A percentile compares a stretch with the other conserved stretches of the same genome.
Evolutionary conservation across 2,797 vertebrate species (phyloP).

Genomic region (Myotis planiceps): DNA sequence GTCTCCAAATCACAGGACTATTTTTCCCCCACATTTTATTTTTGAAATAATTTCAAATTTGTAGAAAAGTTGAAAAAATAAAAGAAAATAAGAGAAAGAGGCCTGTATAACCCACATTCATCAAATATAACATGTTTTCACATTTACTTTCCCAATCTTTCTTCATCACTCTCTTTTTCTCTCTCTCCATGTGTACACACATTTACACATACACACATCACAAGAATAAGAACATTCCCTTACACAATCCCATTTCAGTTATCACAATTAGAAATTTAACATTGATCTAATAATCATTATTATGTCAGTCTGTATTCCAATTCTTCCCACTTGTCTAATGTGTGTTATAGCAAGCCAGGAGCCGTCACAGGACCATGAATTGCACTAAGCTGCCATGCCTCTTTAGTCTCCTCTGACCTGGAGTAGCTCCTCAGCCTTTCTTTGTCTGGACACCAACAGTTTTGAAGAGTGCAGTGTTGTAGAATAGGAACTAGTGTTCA

Average conservation of each 20-base stretch:
- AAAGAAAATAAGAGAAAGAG: not conserved
- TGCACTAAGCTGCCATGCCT: not conserved
- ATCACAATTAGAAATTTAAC: not conserved
- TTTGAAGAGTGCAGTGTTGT: not conserved
- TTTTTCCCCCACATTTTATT: not conserved
- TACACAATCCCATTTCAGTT: not conserved
- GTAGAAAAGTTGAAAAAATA: not conserved
- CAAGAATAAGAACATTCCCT: not conserved
- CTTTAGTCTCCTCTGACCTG: not conserved
- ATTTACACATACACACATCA: not conserved
- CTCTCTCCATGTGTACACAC: not conserved
- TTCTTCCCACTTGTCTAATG: not conserved
- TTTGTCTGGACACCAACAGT: not conserved
- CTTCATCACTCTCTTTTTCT: not conserved
- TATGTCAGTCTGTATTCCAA: not conserved
- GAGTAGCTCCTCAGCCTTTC: not conserved
- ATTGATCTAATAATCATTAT: not conserved
- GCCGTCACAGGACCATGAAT: not conserved
- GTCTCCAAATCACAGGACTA: not conserved
- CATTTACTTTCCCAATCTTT: not conserved
- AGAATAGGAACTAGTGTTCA: not conserved
- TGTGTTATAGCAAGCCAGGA: not conserved
- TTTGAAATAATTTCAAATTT: constrained; percentile 30
- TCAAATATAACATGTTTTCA: not conserved
- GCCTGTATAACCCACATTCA: not conserved